These are phyloP conservation scores for Leucoraja erinaceus DNA, from an alignment of 2,113 vertebrate genomes.

Conservation along the genomic window DNA sequence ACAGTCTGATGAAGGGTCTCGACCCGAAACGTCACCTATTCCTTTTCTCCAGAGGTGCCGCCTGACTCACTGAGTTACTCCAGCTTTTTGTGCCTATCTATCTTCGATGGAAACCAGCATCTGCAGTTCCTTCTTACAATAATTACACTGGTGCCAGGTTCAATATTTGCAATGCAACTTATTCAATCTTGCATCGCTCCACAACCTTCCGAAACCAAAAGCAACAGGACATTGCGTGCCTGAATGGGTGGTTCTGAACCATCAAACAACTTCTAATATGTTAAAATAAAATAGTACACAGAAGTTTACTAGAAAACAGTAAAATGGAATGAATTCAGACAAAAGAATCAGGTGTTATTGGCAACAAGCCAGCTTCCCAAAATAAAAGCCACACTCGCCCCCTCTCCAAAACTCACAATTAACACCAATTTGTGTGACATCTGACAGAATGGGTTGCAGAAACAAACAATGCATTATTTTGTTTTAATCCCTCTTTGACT, in stretches of 20 bases:
- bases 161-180: background rate
- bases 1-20: no score
- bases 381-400: background rate
- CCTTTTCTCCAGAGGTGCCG: no score
- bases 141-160: no score
- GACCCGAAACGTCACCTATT: no score
- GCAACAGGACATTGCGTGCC: background rate
- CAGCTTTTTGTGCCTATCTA: no score
- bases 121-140: no score
- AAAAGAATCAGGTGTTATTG: background rate
- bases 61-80: no score
- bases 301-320: background rate
- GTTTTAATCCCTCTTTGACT: background rate
- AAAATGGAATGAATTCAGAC: background rate
- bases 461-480: background rate
- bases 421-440: background rate
- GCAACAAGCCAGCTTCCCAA: background rate
- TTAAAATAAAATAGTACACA: background rate
- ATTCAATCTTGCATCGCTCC: no score
- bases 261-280: background rate
- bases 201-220: background rate
- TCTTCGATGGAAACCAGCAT: no score
- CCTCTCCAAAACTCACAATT: background rate
- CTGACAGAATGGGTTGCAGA: background rate
- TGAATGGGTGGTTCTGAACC: background rate